Evolutionary conservation across 2,888 invertebrate species (phyloP), one percentile per base, ranked within the genome.

Genomic region (Protonemura montana): DNA sequence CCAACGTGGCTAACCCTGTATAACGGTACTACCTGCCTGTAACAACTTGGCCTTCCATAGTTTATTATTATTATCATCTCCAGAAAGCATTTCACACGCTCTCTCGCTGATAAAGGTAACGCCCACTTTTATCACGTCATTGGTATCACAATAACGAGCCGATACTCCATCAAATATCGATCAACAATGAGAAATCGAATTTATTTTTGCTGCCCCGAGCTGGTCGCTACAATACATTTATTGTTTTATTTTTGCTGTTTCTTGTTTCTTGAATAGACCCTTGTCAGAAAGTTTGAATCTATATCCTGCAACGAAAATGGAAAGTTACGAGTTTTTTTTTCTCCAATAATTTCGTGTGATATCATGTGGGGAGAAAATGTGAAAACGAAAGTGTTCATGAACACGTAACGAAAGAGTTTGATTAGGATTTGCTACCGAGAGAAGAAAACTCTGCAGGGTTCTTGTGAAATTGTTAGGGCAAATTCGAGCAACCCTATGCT

Each of bases 31-130:
- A 6, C 78, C n/a, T 2, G 10, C 13, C 26, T 26, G 78, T 16
- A 25, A 28, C 28, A 78, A 25, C n/a, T 26, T 26, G n/a, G 2
- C 26, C 2, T n/a, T 29, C 30, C 0, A n/a, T 30, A 26, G 84
- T 28, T 84, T 13, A 84, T 84, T 59, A 84, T 84, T 59, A 84
- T 84, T 59, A 84, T 84, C 28, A 84, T 84, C 84, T 84, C 27
- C 84, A 84, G 59, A 84, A 28, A 84, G 59, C 84, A 59, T 76
- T 84, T 84, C 84, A 84, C 84, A 84, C 84, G 84, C 84, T 84
- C 59, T 59, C 7, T 1, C 10, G 27, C 84, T 76, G 84, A 84
- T 84, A 84, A 84, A 25, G 84, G 84, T 26, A 25, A 42, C 84
- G 84, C 84, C 84, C 84, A 84, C 28, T 76, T 76, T 84, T 59